Conservation (phyloP, 2,797 vertebrate species). For the Enteromius treurensis region DNA sequence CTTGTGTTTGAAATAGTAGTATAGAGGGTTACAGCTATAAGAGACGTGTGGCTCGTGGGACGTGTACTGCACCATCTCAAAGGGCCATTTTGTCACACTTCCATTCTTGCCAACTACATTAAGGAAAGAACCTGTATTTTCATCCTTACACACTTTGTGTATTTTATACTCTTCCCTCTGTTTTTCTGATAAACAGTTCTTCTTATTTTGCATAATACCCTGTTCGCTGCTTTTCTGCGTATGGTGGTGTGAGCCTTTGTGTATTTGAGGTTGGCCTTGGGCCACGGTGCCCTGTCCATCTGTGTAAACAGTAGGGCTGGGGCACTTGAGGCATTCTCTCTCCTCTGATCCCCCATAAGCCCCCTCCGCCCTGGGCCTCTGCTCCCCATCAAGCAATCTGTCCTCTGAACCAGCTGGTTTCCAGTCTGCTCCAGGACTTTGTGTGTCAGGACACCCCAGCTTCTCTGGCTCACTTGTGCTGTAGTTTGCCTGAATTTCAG, state of each 20-base stretch:
- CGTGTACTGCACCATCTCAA: conserved; percentile 87
- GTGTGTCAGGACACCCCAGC: conserved; percentile 36
- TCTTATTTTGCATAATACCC: conserved; percentile 46
- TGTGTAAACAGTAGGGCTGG: conserved; percentile 60
- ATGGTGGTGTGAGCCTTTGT: conserved; percentile 28
- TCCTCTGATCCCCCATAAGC: conserved; percentile 52
- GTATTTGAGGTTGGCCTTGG: conserved; percentile 40
- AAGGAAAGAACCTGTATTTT: conserved; percentile 71
- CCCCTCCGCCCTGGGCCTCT: conserved; percentile 59
- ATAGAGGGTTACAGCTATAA: conserved; percentile 91
- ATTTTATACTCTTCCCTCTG: conserved; percentile 63
- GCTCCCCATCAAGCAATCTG: conserved; percentile 26
- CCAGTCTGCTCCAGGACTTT: conserved; percentile 30
- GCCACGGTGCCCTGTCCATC: conserved; percentile 53
- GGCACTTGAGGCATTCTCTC: conserved; percentile 36
- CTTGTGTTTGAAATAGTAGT: conserved; percentile 79
- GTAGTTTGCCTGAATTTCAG: conserved; percentile 36
- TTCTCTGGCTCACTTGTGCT: conserved; percentile 49
- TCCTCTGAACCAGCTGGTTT: conserved; percentile 40
- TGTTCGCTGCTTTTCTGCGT: conserved; percentile 22
- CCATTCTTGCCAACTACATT: conserved; percentile 88
- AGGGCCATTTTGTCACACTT: conserved; percentile 88
- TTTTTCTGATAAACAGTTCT: conserved; percentile 56
- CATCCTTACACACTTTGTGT: conserved; percentile 33
- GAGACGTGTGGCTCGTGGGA: conserved; percentile 88